Evolutionary conservation across 2,113 vertebrate species (phyloP).

Genomic region (Scatophagus argus): DNA sequence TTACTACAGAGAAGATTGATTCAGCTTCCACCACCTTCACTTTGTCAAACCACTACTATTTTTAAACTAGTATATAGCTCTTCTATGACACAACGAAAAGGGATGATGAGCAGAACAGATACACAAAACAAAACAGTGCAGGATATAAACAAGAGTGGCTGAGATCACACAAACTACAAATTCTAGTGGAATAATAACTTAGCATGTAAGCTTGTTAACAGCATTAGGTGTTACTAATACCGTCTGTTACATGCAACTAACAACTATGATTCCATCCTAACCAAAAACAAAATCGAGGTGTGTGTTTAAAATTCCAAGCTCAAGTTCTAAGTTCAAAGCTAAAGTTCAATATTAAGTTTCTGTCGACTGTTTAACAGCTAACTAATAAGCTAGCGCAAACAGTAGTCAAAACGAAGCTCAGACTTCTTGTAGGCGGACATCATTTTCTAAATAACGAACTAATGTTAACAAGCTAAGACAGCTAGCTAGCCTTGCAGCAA

Average conservation of each 20-base stretch:
- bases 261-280: too few species aligned
- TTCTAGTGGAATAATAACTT: neutral
- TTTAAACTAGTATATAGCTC: neutral
- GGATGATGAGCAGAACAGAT: slow-evolving; percentile 4
- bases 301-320: slow-evolving; percentile 1
- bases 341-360: slow-evolving; percentile 55
- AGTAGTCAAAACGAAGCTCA: slow-evolving; percentile 33
- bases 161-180: neutral
- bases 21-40: neutral
- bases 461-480: slow-evolving; percentile 49
- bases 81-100: neutral
- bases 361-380: slow-evolving; percentile 13
- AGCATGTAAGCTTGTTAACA: neutral
- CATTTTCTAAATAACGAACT: slow-evolving; percentile 34
- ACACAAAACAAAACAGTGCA: neutral
- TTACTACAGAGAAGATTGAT: neutral
- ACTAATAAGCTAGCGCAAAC: slow-evolving; percentile 21
- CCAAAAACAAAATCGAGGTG: neutral
- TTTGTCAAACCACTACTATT: neutral
- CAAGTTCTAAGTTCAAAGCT: slow-evolving; percentile 40
- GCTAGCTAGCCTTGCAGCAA: slow-evolving; percentile 69
- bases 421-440: neutral
- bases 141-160: neutral
- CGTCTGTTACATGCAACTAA: neutral
- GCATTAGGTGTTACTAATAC: neutral